These are phyloP conservation scores for Kobus ellipsiprymnus DNA, from an alignment of 2,113 vertebrate genomes.

Conservation along the genomic window DNA sequence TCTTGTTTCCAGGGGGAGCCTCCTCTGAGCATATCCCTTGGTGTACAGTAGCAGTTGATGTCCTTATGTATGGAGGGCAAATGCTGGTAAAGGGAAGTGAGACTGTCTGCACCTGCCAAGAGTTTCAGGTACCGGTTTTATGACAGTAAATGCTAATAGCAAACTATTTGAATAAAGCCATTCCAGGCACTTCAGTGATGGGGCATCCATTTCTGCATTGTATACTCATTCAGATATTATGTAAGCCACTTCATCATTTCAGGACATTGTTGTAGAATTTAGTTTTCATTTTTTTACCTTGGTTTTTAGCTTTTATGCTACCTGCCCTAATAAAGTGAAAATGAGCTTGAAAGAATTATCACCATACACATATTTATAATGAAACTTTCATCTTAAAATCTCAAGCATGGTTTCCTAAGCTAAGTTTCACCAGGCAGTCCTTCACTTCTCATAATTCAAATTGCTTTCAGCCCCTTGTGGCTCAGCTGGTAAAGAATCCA, in stretches of 20 bases:
- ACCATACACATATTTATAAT: background rate
- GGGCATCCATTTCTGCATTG: background rate
- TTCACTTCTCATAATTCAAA: background rate
- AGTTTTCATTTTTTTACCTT: background rate
- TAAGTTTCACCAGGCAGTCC: background rate
- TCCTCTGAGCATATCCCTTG: background rate
- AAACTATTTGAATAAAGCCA: background rate
- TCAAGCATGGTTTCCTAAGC: background rate
- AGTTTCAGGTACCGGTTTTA: background rate
- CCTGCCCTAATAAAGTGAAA: background rate
- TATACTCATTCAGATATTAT: background rate
- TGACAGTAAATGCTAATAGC: background rate
- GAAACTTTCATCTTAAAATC: background rate
- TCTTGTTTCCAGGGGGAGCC: conserved; percentile 24
- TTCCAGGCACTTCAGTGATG: background rate
- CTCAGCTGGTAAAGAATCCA: background rate
- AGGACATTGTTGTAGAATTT: background rate
- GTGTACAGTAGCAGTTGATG: background rate
- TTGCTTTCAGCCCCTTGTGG: background rate
- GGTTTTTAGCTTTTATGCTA: background rate
- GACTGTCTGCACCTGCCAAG: conserved; percentile 3
- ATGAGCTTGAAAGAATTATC: background rate
- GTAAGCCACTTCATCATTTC: background rate
- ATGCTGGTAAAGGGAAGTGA: background rate
- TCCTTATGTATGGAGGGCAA: background rate